Evolutionary conservation across 2,888 invertebrate species (phyloP).

Genomic region (Drosophila neotestacea): DNA sequence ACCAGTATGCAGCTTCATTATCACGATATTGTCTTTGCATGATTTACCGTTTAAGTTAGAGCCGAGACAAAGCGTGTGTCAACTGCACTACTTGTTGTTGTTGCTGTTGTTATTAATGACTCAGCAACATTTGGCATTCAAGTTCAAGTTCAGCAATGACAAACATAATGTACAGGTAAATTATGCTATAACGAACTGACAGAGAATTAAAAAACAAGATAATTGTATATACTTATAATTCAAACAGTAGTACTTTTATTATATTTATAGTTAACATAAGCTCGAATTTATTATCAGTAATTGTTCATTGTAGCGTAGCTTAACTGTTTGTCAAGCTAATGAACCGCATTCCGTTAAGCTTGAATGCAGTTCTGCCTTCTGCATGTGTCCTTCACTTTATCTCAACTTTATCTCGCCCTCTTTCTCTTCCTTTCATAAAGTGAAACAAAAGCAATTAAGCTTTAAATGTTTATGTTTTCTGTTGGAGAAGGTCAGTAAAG

Average conservation of each 20-base stretch:
- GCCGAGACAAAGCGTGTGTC: constrained; percentile 13
- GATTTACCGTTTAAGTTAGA: constrained; percentile 65
- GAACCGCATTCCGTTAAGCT: constrained; percentile 8
- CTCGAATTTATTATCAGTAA: not conserved
- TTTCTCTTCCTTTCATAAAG: constrained; percentile 15
- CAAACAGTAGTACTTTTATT: not conserved
- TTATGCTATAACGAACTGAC: not conserved
- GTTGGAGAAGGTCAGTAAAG: constrained; percentile 71
- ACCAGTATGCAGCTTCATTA: constrained; percentile 34
- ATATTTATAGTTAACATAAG: not conserved
- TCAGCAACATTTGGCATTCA: constrained; percentile 52
- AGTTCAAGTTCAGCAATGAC: constrained; percentile 60
- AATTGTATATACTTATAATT: not conserved
- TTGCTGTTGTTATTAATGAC: constrained; percentile 35
- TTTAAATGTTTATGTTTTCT: constrained; percentile 29
- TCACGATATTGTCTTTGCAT: constrained; percentile 31
- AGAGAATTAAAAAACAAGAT: too few relatives aligned
- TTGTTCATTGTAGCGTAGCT: not conserved
- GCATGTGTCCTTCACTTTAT: constrained; percentile 22
- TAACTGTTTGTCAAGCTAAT: constrained; percentile 11
- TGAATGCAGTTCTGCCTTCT: constrained; percentile 2
- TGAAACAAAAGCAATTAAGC: constrained; percentile 38
- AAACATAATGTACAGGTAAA: constrained; percentile 8
- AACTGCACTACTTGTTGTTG: constrained; percentile 10
- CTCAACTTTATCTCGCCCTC: constrained; percentile 12